A percentile compares a stretch with the other conserved stretches of the same genome.
Evolutionary conservation across 2,797 vertebrate species (phyloP).

Genomic region (Tiaroga cobitis): DNA sequence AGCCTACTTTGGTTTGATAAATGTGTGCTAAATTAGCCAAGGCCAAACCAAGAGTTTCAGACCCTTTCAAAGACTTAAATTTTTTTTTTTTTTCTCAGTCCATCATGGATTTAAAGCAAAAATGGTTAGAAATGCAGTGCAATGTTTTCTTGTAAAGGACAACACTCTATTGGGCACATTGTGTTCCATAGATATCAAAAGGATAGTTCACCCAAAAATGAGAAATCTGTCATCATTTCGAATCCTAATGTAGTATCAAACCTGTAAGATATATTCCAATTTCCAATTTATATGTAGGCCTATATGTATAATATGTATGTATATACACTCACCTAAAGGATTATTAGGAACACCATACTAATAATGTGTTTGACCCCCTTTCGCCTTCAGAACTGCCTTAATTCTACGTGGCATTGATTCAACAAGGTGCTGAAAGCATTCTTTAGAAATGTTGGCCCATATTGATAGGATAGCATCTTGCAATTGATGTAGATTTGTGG

Average conservation of each 20-base stretch:
- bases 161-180: not conserved
- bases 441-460: no score
- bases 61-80: constrained; percentile 19
- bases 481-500: no score
- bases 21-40: constrained; percentile 50
- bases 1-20: constrained; percentile 39
- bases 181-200: not conserved
- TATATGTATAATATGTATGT: no score
- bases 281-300: no score
- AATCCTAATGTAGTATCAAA: not conserved
- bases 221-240: not conserved
- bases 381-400: no score
- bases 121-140: not conserved
- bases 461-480: no score
- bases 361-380: no score
- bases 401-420: no score
- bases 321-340: no score
- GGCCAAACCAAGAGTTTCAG: constrained; percentile 35
- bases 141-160: not conserved
- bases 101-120: not conserved
- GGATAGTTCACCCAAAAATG: not conserved
- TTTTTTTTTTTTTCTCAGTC: not conserved
- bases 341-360: no score
- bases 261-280: not conserved
- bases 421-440: no score